Conservation (phyloP, 2,888 invertebrate genomes). For the Ischnus inquisitorius region DNA sequence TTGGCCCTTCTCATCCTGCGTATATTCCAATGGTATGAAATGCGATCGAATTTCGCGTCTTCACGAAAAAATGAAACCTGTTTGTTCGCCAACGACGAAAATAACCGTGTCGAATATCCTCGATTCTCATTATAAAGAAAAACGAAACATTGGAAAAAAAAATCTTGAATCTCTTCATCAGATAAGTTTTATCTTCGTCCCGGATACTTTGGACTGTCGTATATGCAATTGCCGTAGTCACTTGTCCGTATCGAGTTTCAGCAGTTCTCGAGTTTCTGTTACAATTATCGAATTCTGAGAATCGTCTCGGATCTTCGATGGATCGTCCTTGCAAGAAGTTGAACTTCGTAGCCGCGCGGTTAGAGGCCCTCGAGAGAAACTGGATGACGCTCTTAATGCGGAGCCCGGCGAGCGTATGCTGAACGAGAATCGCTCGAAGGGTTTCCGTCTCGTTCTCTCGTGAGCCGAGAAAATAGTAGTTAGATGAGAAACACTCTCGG, state of each 20-base stretch:
- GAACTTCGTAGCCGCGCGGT: constrained; percentile 18
- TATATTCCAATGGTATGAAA: too few species aligned
- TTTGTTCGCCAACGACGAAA: too few species aligned
- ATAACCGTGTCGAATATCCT: too few species aligned
- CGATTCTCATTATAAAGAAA: too few species aligned
- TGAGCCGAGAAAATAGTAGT: not conserved
- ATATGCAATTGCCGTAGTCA: constrained; percentile 2
- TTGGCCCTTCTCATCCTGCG: too few species aligned
- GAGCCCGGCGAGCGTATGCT: constrained; percentile 26
- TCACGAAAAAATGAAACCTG: too few species aligned
- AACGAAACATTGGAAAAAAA: not conserved
- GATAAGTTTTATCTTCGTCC: constrained; percentile 9
- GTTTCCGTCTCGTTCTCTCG: not conserved
- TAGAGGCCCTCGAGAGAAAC: constrained; percentile 3
- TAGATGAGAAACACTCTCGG: constrained; percentile 19
- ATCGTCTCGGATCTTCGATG: constrained; percentile 34
- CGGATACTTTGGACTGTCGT: not conserved
- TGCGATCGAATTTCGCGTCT: too few species aligned
- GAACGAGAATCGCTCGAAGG: constrained; percentile 32
- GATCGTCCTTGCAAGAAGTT: constrained; percentile 36
- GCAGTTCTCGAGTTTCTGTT: constrained; percentile 23
- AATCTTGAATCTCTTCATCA: not conserved
- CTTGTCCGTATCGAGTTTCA: constrained; percentile 18
- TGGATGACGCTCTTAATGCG: constrained; percentile 26
- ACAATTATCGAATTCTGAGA: constrained; percentile 42